Evolutionary conservation across 30 jellyfish, hydroid and myxozoan species (phyloP), one percentile per base, ranked within the genome.

Genomic region (Cassiopea andromeda): DNA sequence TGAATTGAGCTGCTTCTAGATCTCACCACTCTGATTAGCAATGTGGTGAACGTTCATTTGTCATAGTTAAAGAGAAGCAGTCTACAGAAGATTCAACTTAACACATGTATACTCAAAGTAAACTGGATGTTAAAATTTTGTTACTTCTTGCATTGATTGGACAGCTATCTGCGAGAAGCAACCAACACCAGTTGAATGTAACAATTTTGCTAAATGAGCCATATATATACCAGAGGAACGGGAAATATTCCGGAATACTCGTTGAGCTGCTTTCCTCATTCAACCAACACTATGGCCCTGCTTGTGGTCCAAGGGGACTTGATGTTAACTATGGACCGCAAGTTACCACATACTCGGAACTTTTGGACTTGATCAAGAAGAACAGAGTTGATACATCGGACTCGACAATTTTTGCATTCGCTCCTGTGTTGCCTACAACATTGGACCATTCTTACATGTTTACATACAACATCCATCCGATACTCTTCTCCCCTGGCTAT

Each of bases 181-280:
- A 67, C 1, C 50, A 66, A 12, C 60, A 60, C 44, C 73, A 72
- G 17, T 69, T 83, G 3, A 69, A 83, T 44, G 48, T 83, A 16
- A 73, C 75, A 17, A 45, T 83, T 44, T 83, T 82, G 85, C 84
- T 17, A 49, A 83, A 73, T 66, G 64, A 70, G 49, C 91, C 91
- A 47, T 54, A 83, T 78, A 68, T 83, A 2, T 69, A 46, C 60
- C n/a, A 68, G 43, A 19, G 1, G 46, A 44, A 48, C 46, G 67
- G 69, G 19, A 54, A 47, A 73, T 47, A 19, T 38, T 9, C 48
- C 2, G 91, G 91, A 7, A 13, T 66, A 17, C 12, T 83, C 17
- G 64, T n/a, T 19, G 48, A 8, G 18, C 12, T 14, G 17, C 61
- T 83, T n/a, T 8, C 19, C 7, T 12, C 15, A 2, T 47, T 68